Evolutionary conservation across 1,140 invertebrate genomes (phyloP).

Genomic region (Zaprionus kolodkinae): DNA sequence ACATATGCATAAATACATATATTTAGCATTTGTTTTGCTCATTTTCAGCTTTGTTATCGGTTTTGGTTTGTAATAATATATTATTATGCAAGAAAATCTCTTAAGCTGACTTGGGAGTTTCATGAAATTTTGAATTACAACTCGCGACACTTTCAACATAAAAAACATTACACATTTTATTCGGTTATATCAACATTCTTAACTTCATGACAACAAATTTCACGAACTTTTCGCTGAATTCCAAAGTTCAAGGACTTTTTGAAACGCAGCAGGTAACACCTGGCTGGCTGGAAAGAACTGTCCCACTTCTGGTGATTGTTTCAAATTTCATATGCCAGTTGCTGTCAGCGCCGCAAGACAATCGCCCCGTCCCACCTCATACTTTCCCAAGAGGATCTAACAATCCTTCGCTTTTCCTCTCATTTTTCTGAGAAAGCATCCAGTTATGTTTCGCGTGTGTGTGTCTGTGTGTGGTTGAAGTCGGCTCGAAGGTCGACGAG

Average conservation of each 20-base stretch:
- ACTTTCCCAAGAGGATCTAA: slow-evolving; percentile 14
- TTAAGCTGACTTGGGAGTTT: slow-evolving; percentile 13
- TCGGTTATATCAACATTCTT: not conserved
- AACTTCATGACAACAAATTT: slow-evolving; percentile 27
- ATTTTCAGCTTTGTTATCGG: not conserved
- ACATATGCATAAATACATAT: slow-evolving; percentile 3
- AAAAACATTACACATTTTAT: not conserved
- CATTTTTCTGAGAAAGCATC: slow-evolving; percentile 18
- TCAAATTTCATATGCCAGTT: slow-evolving; percentile 33
- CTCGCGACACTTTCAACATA: not conserved
- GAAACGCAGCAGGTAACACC: slow-evolving; percentile 5
- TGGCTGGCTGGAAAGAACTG: slow-evolving; percentile 10
- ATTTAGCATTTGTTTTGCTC: slow-evolving; percentile 20
- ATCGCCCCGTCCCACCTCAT: slow-evolving; percentile 2
- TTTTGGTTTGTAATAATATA: slow-evolving; percentile 7
- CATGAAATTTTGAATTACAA: slow-evolving; percentile 6
- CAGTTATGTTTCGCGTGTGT: not conserved
- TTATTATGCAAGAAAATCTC: slow-evolving; percentile 12
- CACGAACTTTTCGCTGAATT: slow-evolving; percentile 31
- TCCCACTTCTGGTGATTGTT: slow-evolving; percentile 41
- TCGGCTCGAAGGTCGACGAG: not conserved
- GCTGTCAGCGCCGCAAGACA: slow-evolving; percentile 22
- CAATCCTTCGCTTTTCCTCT: slow-evolving; percentile 8
- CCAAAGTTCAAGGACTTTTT: slow-evolving; percentile 55
- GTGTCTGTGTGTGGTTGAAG: not conserved